Conservation (phyloP, 2,113 vertebrate genomes). For the Tyrannus savana region DNA sequence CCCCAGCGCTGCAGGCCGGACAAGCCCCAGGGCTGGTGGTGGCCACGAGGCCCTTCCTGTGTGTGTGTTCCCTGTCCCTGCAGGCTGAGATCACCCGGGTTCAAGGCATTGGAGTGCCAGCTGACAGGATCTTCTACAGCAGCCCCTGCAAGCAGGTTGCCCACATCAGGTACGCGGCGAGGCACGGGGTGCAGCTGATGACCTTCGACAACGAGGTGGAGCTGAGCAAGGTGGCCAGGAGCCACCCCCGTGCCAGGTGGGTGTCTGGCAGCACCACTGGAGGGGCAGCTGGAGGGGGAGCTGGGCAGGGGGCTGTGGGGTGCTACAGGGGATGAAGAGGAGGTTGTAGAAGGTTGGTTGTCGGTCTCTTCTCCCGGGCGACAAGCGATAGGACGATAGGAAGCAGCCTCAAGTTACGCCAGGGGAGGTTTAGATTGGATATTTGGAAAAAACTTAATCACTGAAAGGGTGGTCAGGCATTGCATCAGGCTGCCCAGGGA, state of each 20-base stretch:
- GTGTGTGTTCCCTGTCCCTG: not conserved
- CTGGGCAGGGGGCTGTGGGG: not conserved
- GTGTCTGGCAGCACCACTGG: not conserved
- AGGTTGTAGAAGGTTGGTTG: not conserved
- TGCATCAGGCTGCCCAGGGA: not conserved
- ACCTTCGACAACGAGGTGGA: constrained; percentile 81
- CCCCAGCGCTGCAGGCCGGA: not conserved
- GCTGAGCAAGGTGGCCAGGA: constrained; percentile 77
- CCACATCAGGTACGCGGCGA: constrained; percentile 76
- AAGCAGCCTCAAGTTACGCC: not conserved
- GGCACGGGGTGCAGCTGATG: constrained; percentile 71
- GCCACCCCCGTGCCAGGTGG: constrained; percentile 76
- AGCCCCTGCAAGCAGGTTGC: constrained; percentile 80
- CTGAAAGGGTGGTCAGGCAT: not conserved
- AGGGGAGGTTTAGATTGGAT: not conserved
- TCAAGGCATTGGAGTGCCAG: constrained; percentile 64
- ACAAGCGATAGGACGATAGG: rapidly evolving
- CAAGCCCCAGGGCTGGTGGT: not conserved
- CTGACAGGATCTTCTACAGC: constrained; percentile 77
- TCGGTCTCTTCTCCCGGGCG: not conserved
- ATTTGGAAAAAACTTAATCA: not conserved
- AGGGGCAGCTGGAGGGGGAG: not conserved
- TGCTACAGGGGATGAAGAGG: not conserved
- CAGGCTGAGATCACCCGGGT: constrained; percentile 76
- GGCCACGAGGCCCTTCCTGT: not conserved